Base-by-base conservation (phyloP, 1,140 invertebrate genomes). In the Drosophila kepulauana region DNA sequence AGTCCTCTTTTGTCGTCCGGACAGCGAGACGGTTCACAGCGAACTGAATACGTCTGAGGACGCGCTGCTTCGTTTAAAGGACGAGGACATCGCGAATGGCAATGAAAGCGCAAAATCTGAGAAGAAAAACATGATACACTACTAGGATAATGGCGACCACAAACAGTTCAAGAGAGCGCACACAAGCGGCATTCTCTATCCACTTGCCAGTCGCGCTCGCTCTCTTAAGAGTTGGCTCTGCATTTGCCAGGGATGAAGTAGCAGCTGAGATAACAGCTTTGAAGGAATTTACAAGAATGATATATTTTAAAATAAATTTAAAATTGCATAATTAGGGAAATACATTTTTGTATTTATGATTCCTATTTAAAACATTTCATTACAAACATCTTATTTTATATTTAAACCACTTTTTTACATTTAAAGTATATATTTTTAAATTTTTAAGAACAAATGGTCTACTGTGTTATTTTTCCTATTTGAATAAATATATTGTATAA, bases 11-110 rank as follows among this genome's bases (percentile, higher is more conserved):
- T 48, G 49, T 68, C 71, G 78, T 91, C 89, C 88, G 78, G 75
- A 79, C 88, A 79, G 81, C 75, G 79, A 78, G 85, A 88, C 88
- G 81, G 79, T 86, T 88, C 84, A 75, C 78, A 88, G 74, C 88
- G 74, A 91, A 91, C 88, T 91, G 54, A 75, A 84, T 43, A 52
- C 74, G 74, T 51, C 52, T 46, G 48, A 67, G 62, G 66, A 46
- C 65, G 56, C 49, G 49, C 54, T 66, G 43, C 46, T 25, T 82
- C 82, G 79, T 86, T 82, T 77, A 82, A 81, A 86, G 80, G 84
- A 84, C 77, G 56, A 52, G 49, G 66, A 33, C 49, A 51, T 41
- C 57, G 33, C 66, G 62, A 67, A 59, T 68, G 71, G 63, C 64
- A 62, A 56, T 54, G 72, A 59, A 51, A 65, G 58, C 43, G 41